Evolutionary conservation across 2,113 vertebrate genomes (phyloP), one percentile per base, ranked within the genome.

Genomic region (Colistium nudipinnis): DNA sequence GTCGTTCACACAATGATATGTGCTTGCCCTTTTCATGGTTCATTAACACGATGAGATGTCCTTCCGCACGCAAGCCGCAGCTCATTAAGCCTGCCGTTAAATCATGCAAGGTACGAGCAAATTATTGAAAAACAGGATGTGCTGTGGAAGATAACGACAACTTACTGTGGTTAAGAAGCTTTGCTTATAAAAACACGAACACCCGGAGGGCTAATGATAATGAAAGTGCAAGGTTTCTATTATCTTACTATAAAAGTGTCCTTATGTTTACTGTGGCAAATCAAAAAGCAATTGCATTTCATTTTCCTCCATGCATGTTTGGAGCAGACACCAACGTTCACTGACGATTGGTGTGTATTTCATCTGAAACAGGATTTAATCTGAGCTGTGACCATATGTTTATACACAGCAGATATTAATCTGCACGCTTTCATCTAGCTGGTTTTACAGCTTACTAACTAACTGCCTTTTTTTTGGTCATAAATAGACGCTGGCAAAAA

Each of bases 1-100:
- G n/a, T 53, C 73, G 71, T 91, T 73, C 86, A 89, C 88, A 83
- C 82, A 77, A 87, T 82, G 83, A 89, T 83, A 86, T 90, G 78
- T 85, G 82, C 89, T 92, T 89, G 87, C 80, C 83, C 81, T 91
- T 94, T 93, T 92, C 93, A 92, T 83, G 86, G 87, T 91, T 93
- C 92, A 94, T 90, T 91, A 94, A 83, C 80, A 76, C 88, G 86
- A 91, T 87, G 89, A 92, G 86, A 79, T 69, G 89, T 91, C 88
- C 85, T 91, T 87, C 43, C 88, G 84, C 74, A 92, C 77, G 89
- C 84, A 91, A 87, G 85, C 85, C 86, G 91, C 89, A 93, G 90
- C 80, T 93, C 90, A 90, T 97, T 94, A 94, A 64, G 80, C 74
- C 61, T 49, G 75, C 74, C 72, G 82, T 86, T 82, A 81, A 83